These are phyloP conservation scores for Megalonaias nervosa DNA, from an alignment of 1,140 invertebrate genomes.

Conservation along the genomic window DNA sequence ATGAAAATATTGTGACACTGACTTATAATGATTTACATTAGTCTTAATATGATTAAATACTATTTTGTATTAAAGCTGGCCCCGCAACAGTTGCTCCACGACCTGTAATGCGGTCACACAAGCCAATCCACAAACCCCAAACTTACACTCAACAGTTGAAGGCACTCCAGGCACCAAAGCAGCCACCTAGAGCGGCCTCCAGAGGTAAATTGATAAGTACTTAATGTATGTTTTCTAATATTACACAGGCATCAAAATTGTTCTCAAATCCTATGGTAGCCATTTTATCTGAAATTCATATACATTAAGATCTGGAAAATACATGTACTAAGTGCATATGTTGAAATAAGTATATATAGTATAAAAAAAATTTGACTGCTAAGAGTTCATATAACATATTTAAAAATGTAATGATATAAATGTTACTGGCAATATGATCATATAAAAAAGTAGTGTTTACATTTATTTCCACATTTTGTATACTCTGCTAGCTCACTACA, in stretches of 20 bases:
- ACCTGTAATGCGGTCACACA: constrained; percentile 50
- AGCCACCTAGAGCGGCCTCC: background rate
- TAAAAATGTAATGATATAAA: too few species aligned
- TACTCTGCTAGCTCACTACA: too few species aligned
- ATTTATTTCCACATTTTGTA: background rate
- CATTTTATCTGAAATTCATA: too few species aligned
- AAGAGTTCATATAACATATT: too few species aligned
- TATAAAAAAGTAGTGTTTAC: background rate
- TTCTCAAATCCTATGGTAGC: background rate
- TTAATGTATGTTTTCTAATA: background rate
- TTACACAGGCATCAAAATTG: background rate
- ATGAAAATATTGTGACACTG: too few species aligned
- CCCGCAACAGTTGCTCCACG: constrained; percentile 28
- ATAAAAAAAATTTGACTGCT: too few species aligned
- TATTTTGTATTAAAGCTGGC: background rate
- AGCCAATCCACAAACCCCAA: constrained; percentile 59
- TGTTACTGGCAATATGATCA: too few species aligned
- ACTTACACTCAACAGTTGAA: constrained; percentile 64
- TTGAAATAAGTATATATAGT: too few species aligned
- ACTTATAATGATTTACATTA: too few species aligned
- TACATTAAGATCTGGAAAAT: too few species aligned
- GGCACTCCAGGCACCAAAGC: constrained; percentile 55
- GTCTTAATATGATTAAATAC: too few species aligned
- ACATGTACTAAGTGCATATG: too few species aligned
- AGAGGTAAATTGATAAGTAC: constrained; percentile 28